Evolutionary conservation across 1,140 invertebrate species (phyloP).

Genomic region (silkworm (Bombyx mori)): DNA sequence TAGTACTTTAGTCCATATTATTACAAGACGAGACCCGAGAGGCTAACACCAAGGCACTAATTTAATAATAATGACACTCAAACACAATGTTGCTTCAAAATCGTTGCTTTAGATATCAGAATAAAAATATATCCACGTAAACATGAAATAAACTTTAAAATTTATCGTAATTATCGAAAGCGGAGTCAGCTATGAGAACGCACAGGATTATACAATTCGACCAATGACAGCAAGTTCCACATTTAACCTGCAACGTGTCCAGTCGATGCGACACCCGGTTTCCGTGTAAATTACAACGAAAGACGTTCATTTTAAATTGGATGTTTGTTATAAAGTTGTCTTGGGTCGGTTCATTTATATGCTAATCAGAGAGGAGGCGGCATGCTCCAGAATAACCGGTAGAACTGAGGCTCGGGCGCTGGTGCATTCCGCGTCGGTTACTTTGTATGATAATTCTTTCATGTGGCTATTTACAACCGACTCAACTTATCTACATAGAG

Average conservation of each 20-base stretch:
- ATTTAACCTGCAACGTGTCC: slow-evolving; percentile 33
- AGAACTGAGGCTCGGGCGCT: slow-evolving; percentile 14
- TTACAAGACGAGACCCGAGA: too few relatives aligned
- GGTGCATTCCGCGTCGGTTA: slow-evolving; percentile 25
- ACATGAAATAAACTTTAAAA: slow-evolving; percentile 45
- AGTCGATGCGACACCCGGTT: slow-evolving; percentile 15
- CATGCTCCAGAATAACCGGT: slow-evolving; percentile 46
- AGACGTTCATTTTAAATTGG: slow-evolving; percentile 29
- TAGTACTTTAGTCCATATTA: too few relatives aligned
- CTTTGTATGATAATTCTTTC: slow-evolving; percentile 28
- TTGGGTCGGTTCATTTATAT: slow-evolving; percentile 64
- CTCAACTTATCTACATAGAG: background rate
- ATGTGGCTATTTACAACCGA: slow-evolving; percentile 1
- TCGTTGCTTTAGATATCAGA: slow-evolving; percentile 47
- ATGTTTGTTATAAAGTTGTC: slow-evolving; percentile 56
- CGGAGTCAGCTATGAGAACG: slow-evolving; percentile 16
- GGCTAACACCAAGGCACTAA: too few relatives aligned
- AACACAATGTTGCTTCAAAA: slow-evolving; percentile 47
- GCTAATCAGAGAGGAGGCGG: slow-evolving; percentile 56
- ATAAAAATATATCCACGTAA: slow-evolving; percentile 27
- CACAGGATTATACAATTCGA: slow-evolving; percentile 10
- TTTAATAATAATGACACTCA: background rate
- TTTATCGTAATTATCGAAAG: slow-evolving; percentile 40
- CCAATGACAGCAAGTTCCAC: slow-evolving; percentile 33
- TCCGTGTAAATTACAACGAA: slow-evolving; percentile 6